Conservation (phyloP, 2,113 vertebrate genomes). For the Bos taurus region DNA sequence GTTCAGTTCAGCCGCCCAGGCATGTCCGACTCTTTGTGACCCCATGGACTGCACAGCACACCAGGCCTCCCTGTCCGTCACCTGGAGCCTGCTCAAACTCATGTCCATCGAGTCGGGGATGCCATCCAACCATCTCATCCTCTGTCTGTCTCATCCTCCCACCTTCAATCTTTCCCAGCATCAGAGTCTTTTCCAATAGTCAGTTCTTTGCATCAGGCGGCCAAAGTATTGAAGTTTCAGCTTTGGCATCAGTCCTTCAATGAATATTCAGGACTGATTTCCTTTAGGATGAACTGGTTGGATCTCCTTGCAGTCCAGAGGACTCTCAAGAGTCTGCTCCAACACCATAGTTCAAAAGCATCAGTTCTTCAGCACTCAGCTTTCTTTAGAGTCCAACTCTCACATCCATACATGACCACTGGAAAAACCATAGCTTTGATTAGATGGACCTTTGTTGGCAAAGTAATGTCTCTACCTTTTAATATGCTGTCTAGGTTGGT, state of each 20-base stretch:
- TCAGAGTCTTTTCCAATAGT: neutral
- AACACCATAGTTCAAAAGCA: neutral
- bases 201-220: neutral
- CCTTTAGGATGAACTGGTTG: neutral
- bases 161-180: neutral
- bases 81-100: neutral
- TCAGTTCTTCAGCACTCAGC: neutral
- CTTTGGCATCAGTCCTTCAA: neutral
- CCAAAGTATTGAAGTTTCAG: neutral
- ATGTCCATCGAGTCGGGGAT: neutral
- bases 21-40: neutral
- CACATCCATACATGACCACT: neutral
- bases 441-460: neutral
- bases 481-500: neutral
- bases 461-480: neutral
- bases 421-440: neutral
- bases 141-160: neutral
- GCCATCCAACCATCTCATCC: neutral
- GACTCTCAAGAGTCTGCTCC: neutral
- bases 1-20: neutral
- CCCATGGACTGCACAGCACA: neutral
- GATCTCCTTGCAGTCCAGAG: neutral
- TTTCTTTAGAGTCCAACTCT: neutral
- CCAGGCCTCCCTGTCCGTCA: neutral
- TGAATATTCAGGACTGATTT: neutral